Evolutionary conservation across 2,113 vertebrate genomes (phyloP).

Genomic region (Mormyrus iriodes): DNA sequence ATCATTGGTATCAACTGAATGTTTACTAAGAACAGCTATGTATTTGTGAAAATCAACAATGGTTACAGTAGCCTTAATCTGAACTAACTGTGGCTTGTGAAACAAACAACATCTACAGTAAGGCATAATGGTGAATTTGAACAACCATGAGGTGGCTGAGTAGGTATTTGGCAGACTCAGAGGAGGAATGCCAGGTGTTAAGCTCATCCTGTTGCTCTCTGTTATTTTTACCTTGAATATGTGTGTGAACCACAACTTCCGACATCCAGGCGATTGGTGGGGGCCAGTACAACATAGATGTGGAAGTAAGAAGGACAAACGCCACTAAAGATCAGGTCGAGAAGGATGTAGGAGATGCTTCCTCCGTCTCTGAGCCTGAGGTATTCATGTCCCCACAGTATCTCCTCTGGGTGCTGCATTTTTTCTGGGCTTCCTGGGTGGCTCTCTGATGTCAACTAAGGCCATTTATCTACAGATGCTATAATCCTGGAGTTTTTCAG

Average conservation of each 20-base stretch:
- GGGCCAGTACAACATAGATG: conserved; percentile 14
- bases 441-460: background rate
- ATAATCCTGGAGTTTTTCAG: background rate
- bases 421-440: background rate
- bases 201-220: background rate
- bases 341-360: background rate
- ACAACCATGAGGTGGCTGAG: background rate
- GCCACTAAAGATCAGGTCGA: background rate
- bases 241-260: background rate
- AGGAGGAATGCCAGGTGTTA: background rate
- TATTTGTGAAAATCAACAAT: background rate
- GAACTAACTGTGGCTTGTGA: background rate
- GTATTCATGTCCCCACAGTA: background rate
- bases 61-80: background rate
- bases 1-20: background rate
- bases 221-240: background rate
- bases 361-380: background rate
- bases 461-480: background rate
- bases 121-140: background rate
- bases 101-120: background rate
- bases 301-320: conserved; percentile 6
- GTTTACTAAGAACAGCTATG: background rate
- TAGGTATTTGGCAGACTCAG: background rate
- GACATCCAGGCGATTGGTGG: conserved; percentile 12
- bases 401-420: background rate